A percentile compares a stretch with the other conserved stretches of the same genome.
phyloP scores from a whole-genome alignment of 2,113 vertebrate species.

The Polypterus senegalus region DNA sequence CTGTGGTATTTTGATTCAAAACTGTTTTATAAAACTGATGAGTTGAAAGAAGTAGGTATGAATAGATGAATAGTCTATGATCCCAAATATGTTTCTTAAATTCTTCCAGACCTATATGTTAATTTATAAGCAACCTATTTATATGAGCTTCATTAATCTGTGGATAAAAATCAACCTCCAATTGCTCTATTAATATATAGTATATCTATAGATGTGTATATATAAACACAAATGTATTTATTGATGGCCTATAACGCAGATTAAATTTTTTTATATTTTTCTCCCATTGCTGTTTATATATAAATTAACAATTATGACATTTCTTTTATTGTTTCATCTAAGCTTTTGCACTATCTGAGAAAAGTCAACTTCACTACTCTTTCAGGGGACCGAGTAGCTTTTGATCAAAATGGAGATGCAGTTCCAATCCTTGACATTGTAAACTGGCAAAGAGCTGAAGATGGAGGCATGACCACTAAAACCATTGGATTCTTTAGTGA shows the following conservation, averaged over 20 bases:
- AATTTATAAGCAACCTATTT: no score
- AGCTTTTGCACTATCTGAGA: conserved; percentile 42
- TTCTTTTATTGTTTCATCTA: background rate
- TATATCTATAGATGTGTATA: conserved; percentile 3
- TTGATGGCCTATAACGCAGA: background rate
- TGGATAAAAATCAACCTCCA: background rate
- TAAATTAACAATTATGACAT: background rate
- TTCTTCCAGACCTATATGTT: no score
- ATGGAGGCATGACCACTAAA: conserved; percentile 25
- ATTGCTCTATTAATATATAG: background rate
- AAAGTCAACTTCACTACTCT: conserved; percentile 40
- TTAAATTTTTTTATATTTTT: background rate
- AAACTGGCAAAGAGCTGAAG: conserved; percentile 40
- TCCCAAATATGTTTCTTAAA: no score
- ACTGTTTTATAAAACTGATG: no score
- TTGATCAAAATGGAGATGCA: conserved; percentile 47
- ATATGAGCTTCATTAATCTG: background rate
- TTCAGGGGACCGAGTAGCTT: conserved; percentile 44
- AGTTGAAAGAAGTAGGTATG: no score
- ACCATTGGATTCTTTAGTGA: conserved; percentile 37
- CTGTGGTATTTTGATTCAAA: no score
- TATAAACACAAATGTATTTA: background rate
- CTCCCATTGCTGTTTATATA: background rate
- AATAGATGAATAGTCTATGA: no score
- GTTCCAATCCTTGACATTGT: conserved; percentile 47